Evolutionary conservation across 2,888 invertebrate genomes (phyloP), one percentile per base, ranked within the genome.

Genomic region (Acanthosepion lycidas): DNA sequence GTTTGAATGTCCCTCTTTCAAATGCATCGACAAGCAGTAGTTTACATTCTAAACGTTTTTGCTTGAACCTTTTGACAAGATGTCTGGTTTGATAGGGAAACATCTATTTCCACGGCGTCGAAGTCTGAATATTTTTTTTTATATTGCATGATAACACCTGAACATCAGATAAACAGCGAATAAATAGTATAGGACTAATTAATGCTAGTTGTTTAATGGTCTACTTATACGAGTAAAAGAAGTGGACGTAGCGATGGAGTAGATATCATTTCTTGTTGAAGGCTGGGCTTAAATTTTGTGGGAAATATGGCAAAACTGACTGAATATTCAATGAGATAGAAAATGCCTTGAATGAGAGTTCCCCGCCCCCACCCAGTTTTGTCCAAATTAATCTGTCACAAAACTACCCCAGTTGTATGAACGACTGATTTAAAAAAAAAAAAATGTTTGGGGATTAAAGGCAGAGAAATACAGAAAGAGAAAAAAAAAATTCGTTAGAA

Each of bases 311-410:
- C 78, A 78, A 78, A 78, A 78, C 78, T 33, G 78, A 78, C n/a
- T n/a, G 33, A 78, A 78, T 78, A n/a, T n/a, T 78, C n/a, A 78
- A 78, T n/a, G n/a, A 33, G 33, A 78, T 23, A n/a, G 12, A n/a
- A 78, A 78, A 78, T 78, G 78, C 78, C 78, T 78, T 78, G 78
- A 33, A 78, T 78, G 78, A 78, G 78, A 78, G 15, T 28, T 78
- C 12, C 78, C 78, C n/a, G 18, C n/a, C 78, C 78, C 78, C 78
- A n/a, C n/a, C 78, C 78, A n/a, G n/a, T 78, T n/a, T 78, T 78
- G 78, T 78, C n/a, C n/a, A n/a, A 78, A 78, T 78, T 78, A 78
- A 78, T 12, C 78, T 78, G 78, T 78, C 78, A 78, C 78, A 78
- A 78, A 78, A 78, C n/a, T 78, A 78, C n/a, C 78, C 78, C n/a